These are phyloP conservation scores for Lottia scabra DNA, from an alignment of 2,888 invertebrate species.

Conservation along the genomic window DNA sequence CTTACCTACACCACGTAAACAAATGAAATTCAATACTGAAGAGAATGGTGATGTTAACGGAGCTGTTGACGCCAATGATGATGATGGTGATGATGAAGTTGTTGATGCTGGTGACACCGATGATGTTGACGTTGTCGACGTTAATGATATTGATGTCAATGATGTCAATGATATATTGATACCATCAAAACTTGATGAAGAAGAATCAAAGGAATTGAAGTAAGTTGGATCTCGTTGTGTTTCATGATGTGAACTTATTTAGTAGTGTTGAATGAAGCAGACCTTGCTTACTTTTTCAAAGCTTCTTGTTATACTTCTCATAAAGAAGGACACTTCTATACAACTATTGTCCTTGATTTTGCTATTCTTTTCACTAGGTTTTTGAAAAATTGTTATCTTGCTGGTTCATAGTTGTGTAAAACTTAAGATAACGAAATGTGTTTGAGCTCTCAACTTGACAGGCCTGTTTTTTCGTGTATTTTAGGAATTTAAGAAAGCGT, in stretches of 20 bases:
- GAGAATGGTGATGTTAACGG: conserved; percentile 22
- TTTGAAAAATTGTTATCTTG: too few relatives aligned
- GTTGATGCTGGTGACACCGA: conserved; percentile 16
- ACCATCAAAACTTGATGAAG: background rate
- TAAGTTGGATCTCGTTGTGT: background rate
- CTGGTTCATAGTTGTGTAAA: too few relatives aligned
- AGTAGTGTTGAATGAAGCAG: too few relatives aligned
- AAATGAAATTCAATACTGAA: conserved; percentile 12
- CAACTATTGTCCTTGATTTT: too few relatives aligned
- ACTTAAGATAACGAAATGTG: too few relatives aligned
- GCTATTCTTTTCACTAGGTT: too few relatives aligned
- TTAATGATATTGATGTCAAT: conserved; percentile 8
- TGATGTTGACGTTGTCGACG: conserved; percentile 11
- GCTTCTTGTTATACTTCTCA: too few relatives aligned
- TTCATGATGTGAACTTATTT: too few relatives aligned
- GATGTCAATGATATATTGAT: conserved; percentile 5
- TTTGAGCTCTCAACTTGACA: too few relatives aligned
- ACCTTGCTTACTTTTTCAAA: too few relatives aligned
- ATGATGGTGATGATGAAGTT: conserved; percentile 25
- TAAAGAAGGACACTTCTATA: too few relatives aligned
- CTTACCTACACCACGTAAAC: conserved; percentile 26
- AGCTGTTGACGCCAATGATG: conserved; percentile 28
- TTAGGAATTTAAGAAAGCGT: conserved; percentile 48
- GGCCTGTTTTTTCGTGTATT: too few relatives aligned
- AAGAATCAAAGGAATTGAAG: background rate